Evolutionary conservation across 2,113 vertebrate species (phyloP), one percentile per base, ranked within the genome.

Genomic region (Nycticryphes semicollaris): DNA sequence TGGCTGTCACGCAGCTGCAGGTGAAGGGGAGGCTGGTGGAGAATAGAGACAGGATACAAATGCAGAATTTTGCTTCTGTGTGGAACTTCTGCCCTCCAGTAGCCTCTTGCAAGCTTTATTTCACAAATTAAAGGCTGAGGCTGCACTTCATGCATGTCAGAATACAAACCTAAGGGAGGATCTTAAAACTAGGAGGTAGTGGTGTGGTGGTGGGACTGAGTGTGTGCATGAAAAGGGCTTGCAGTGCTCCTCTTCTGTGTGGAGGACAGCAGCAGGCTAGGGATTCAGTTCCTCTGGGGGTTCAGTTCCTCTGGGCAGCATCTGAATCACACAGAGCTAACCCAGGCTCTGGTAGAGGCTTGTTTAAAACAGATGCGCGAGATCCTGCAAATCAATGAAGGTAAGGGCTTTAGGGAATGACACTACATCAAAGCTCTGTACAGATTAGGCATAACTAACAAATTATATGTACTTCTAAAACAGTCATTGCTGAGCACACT

Each of bases 391-490:
- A 93, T 96, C 84, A 82, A 1, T 84, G 83, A 87, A 84, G 68
- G 62, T 86, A 54, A 92, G 69, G 87, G 70, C 60, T 95, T 91
- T 53, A 76, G 77, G 88, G 77, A 94, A 75, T 95, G 95, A 77
- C 92, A 95, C 64, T 84, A 43, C 54, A 96, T 96, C 89, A 96
- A 88, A 95, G 94, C 95, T 94, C 93, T 93, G 89, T 94, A 84
- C 76, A 84, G 96, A 97, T 96, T 89, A 96, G 96, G 95, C 76
- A 87, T 96, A 97, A 96, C 95, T 96, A 97, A 97, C 96, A 97
- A 95, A 97, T 97, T 96, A 97, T 91, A 96, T 95, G 63, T 97
- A 81, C 94, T 97, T 95, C 97, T 98, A 94, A 97, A 98, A 96
- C 83, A 97, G 96, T 97, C 96, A 95, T 91, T 96, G 97, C 97